Conservation (phyloP, 2,888 invertebrate species). For the Brachylomia viminalis region DNA sequence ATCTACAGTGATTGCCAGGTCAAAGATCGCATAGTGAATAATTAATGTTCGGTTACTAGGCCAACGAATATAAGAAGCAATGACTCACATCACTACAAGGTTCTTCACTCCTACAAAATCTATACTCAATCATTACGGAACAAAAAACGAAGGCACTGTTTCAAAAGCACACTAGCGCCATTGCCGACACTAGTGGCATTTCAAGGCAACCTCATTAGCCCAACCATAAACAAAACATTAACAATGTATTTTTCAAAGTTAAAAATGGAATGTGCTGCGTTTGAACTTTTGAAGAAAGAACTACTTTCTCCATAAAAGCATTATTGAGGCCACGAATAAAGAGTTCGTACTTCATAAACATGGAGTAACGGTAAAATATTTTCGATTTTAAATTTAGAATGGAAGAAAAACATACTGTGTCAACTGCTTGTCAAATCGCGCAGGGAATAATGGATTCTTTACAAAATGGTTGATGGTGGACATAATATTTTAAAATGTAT, state of each 20-base stretch:
- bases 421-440: conserved; percentile 46
- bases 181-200: conserved; percentile 43
- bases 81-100: conserved; percentile 44
- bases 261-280: conserved; percentile 60
- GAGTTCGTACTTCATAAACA: conserved; percentile 58
- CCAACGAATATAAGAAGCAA: conserved; percentile 43
- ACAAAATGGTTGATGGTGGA: conserved; percentile 14
- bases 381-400: conserved; percentile 55
- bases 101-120: conserved; percentile 14
- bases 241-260: conserved; percentile 56
- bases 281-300: conserved; percentile 59
- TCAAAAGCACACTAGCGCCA: conserved; percentile 48
- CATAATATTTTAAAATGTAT: conserved; percentile 5
- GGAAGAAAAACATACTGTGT: conserved; percentile 50
- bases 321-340: conserved; percentile 63
- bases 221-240: conserved; percentile 61
- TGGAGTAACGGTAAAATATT: conserved; percentile 60
- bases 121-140: conserved; percentile 33
- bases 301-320: conserved; percentile 64
- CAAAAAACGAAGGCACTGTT: conserved; percentile 33
- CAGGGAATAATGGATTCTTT: conserved; percentile 31
- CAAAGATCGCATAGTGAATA: conserved; percentile 57
- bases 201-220: conserved; percentile 57
- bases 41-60: conserved; percentile 55
- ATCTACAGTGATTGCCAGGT: conserved; percentile 56